Conservation (phyloP, 2,113 vertebrate genomes). For the Mus pahari region DNA sequence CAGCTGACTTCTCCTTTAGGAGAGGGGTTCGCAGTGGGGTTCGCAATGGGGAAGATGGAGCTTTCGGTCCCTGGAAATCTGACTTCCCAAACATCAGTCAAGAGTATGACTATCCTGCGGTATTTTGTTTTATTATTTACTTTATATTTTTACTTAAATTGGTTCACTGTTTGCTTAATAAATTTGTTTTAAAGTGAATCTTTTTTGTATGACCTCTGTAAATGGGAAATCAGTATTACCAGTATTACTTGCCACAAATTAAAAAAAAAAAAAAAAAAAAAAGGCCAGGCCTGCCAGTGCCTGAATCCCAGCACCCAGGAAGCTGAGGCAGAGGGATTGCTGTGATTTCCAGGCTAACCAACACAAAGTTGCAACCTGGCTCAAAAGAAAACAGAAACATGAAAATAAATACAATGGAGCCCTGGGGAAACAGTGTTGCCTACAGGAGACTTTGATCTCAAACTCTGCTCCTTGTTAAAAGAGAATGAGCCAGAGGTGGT, state of each 20-base stretch:
- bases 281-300: not conserved
- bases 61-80: not conserved
- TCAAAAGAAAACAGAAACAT: not conserved
- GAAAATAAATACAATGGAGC: conserved; percentile 40
- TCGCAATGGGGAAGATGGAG: not conserved
- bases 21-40: not conserved
- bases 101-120: not conserved
- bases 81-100: not conserved
- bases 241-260: not conserved
- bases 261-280: not conserved
- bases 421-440: not conserved
- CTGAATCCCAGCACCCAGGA: not conserved
- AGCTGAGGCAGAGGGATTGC: not conserved
- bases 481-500: no score
- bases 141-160: conserved; percentile 55
- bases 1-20: not conserved
- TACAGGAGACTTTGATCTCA: not conserved
- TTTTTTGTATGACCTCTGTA: conserved; percentile 48
- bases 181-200: conserved; percentile 55
- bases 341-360: not conserved
- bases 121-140: conserved; percentile 12
- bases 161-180: conserved; percentile 62
- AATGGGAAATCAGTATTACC: conserved; percentile 54
- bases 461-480: not conserved
- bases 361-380: not conserved